Evolutionary conservation across 2,113 vertebrate species (phyloP).

Genomic region (Anguilla rostrata): DNA sequence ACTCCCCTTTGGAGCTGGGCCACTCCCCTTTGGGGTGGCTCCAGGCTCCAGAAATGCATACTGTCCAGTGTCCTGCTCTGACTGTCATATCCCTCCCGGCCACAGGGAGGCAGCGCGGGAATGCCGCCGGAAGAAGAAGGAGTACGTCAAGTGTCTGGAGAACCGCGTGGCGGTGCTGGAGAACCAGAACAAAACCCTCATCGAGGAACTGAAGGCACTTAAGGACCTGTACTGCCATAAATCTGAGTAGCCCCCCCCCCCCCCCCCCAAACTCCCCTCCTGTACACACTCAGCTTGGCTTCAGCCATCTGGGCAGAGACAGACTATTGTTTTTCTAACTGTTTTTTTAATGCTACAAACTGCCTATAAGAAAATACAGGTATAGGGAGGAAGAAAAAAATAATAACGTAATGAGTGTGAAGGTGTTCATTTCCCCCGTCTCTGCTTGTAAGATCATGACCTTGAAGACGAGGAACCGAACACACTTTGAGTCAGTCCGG

Average conservation of each 20-base stretch:
- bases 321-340: slow-evolving; percentile 76
- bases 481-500: not conserved
- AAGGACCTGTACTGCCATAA: slow-evolving; percentile 99
- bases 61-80: not conserved
- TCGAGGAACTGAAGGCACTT: slow-evolving; percentile 98
- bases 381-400: slow-evolving; percentile 64
- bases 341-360: slow-evolving; percentile 77
- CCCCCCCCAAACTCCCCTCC: slow-evolving; percentile 39
- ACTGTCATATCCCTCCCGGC: not conserved
- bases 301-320: slow-evolving; percentile 35
- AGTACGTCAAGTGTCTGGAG: slow-evolving; percentile 98
- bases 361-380: slow-evolving; percentile 31
- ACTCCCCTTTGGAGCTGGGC: too few species aligned
- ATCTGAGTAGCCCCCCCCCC: slow-evolving; percentile 79
- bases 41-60: too few species aligned
- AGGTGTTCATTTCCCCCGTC: not conserved
- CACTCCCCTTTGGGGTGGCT: too few species aligned
- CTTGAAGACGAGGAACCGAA: not conserved
- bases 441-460: slow-evolving; percentile 16
- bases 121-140: slow-evolving; percentile 97
- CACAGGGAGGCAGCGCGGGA: slow-evolving; percentile 93
- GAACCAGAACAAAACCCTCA: slow-evolving; percentile 99
- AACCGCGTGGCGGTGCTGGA: slow-evolving; percentile 97
- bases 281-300: slow-evolving; percentile 67
- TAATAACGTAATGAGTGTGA: slow-evolving; percentile 15